Base-by-base conservation (phyloP, 2,888 invertebrate genomes). In the Tetragonisca angustula region DNA sequence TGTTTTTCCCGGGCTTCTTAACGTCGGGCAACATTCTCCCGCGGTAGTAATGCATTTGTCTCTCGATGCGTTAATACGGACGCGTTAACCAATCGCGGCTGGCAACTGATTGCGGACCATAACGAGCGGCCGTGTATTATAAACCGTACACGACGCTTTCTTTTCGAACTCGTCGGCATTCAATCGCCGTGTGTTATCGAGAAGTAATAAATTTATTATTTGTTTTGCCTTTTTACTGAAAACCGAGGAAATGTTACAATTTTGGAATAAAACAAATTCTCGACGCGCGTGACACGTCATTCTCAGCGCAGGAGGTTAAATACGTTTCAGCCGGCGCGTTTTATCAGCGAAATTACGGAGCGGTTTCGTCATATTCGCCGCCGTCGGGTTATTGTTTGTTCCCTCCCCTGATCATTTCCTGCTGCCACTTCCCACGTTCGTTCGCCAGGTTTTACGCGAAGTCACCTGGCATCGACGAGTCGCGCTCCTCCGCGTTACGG, bases 351-450 rank as follows among this genome's bases (percentile, higher is more conserved):
- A 49, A 68, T 72, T 61, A 43, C 21, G 15, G 17, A 43, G 9
- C 3, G 36, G 54, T 79, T 79, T 84, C 72, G 72, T 76, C 75
- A 76, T 61, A 72, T 54, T 79, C 27, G 84, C 79, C 61, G 59
- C 72, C 72, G 68, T 79, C 67, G 72, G 62, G 72, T 67, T 83
- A 76, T 79, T 76, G 73, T 84, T 79, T 79, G 68, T 36, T 9
- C 9, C 36, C 36, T 9, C 36, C 36, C 6, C 49, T 61, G 54
- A 83, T 76, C 76, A 79, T 84, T 85, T 85, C 84, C 85, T 73
- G 84, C 76, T 76, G 67, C 69, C 62, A 70, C 84, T 84, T 85
- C 85, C 80, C 85, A 85, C 84, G 85, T 84, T 84, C 73, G 79
- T 76, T 73, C 74, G 13, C 56, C 19, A 54, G n/a, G 61, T 61